A percentile compares a stretch with the other conserved stretches of the same genome.
These are phyloP conservation scores for Mus caroli DNA, from an alignment of 2,797 vertebrate genomes.

Conservation along the genomic window DNA sequence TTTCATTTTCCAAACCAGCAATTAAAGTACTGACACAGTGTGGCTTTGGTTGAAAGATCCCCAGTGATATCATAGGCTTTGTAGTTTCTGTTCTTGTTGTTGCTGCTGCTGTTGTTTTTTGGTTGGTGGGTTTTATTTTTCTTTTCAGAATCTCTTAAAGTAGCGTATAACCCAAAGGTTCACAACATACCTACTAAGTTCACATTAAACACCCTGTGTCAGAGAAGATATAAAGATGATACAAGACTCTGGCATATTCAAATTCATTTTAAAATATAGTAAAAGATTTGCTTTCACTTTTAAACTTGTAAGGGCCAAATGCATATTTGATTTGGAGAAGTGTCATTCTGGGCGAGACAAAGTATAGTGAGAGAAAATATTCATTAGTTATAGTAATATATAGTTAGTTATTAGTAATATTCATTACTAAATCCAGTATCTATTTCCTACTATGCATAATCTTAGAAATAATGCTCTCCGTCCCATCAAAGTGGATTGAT, in stretches of 20 bases:
- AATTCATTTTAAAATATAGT: background rate
- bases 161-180: background rate
- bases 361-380: background rate
- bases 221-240: background rate
- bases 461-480: background rate
- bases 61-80: background rate
- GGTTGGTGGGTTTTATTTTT: background rate
- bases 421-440: background rate
- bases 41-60: background rate
- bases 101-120: background rate
- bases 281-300: constrained; percentile 20
- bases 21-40: fast-evolving
- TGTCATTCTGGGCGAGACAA: background rate
- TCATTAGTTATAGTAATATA: background rate
- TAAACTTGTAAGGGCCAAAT: constrained; percentile 25
- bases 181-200: background rate
- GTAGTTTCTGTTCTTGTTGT: background rate
- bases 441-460: background rate
- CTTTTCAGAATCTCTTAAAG: background rate
- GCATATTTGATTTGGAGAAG: background rate
- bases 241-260: background rate
- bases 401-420: too few species aligned
- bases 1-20: background rate
- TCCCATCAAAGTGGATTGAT: background rate
- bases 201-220: background rate